A percentile compares a stretch with the other conserved stretches of the same genome.
Conservation (phyloP, 2,888 invertebrate genomes). For the Xestobium rufovillosum region DNA sequence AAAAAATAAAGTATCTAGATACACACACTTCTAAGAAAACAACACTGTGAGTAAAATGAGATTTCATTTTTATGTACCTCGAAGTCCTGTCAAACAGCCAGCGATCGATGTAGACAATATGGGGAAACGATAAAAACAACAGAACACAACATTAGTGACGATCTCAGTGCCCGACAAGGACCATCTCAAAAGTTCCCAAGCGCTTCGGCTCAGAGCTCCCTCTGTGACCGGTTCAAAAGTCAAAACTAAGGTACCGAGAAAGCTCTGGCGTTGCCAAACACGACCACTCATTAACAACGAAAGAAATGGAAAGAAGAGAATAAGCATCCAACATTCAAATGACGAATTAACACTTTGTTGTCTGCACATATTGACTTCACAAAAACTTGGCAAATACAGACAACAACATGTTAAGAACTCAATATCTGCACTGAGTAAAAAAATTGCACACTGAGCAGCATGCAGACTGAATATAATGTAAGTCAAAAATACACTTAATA, state of each 20-base stretch:
- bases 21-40: no score
- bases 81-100: slow-evolving; percentile 71
- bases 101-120: slow-evolving; percentile 56
- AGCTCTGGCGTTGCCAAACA: slow-evolving; percentile 32
- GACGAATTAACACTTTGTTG: neutral
- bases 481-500: slow-evolving; percentile 9
- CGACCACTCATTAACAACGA: slow-evolving; percentile 42
- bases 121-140: slow-evolving; percentile 53
- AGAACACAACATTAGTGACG: slow-evolving; percentile 56
- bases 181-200: slow-evolving; percentile 90
- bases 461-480: slow-evolving; percentile 22
- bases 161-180: slow-evolving; percentile 55
- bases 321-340: slow-evolving; percentile 42
- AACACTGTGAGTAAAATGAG: no score
- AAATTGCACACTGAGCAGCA: slow-evolving; percentile 29
- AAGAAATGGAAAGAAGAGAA: slow-evolving; percentile 32
- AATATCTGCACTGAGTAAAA: neutral
- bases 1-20: no score
- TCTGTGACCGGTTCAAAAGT: slow-evolving; percentile 21
- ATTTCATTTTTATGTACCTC: slow-evolving; percentile 61
- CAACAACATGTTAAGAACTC: no score
- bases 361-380: neutral
- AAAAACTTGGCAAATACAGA: no score
- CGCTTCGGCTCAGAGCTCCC: slow-evolving; percentile 42
- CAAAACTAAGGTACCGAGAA: slow-evolving; percentile 27